phyloP scores from a whole-genome alignment of 2,888 invertebrate genomes.

The Orchesellides sinensis region DNA sequence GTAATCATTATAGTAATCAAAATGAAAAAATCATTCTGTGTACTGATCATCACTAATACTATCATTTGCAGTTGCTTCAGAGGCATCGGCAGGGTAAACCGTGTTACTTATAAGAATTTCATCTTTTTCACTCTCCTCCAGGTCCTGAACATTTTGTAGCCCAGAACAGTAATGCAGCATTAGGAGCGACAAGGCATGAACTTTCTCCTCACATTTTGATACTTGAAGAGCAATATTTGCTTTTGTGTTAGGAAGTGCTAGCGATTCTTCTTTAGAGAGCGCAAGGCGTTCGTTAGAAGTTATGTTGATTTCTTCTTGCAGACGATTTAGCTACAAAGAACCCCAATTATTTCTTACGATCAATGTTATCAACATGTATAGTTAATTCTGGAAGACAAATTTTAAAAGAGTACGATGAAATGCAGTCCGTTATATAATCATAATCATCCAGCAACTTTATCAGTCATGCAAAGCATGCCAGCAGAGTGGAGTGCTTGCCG shows the following conservation, averaged over 20 bases:
- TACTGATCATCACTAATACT: conserved; percentile 37
- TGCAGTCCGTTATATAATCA: too few species aligned
- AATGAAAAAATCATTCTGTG: conserved; percentile 8
- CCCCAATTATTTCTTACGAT: too few species aligned
- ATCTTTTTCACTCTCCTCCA: conserved; percentile 75
- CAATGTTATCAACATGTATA: too few species aligned
- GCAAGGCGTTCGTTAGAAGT: conserved; percentile 82
- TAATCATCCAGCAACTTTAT: too few species aligned
- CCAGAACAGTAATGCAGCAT: conserved; percentile 97
- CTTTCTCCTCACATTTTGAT: conserved; percentile 87
- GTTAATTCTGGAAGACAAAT: too few species aligned
- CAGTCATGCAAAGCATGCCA: too few species aligned
- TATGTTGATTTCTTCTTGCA: conserved; percentile 83
- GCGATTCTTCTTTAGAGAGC: conserved; percentile 78
- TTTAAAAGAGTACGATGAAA: too few species aligned
- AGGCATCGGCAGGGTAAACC: conserved; percentile 10
- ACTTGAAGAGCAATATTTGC: conserved; percentile 76
- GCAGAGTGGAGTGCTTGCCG: too few species aligned
- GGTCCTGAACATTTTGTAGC: conserved; percentile 87
- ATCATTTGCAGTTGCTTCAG: conserved; percentile 14
- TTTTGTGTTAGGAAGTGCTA: conserved; percentile 76
- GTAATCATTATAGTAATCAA: not conserved
- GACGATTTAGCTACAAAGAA: conserved; percentile 79
- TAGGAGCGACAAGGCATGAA: conserved; percentile 93
- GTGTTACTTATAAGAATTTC: conserved; percentile 57